phyloP scores from a whole-genome alignment of 2,113 vertebrate species.

The Australoheros scitulus region DNA sequence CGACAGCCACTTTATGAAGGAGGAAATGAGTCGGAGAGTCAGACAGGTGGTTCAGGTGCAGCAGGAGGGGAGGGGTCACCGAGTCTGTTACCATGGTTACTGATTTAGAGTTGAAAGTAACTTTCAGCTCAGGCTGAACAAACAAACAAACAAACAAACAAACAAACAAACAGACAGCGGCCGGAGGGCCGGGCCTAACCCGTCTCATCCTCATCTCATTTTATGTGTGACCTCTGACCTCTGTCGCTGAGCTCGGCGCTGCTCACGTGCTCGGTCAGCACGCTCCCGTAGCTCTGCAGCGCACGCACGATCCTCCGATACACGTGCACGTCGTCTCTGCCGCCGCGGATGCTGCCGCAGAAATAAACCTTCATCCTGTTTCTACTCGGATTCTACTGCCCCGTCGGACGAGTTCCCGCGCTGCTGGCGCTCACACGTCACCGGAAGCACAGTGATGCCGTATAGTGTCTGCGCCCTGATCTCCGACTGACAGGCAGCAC shows the following conservation, averaged over 20 bases:
- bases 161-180: no score
- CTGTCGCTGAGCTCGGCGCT: constrained; percentile 19
- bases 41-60: no score
- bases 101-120: no score
- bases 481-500: neutral
- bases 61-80: no score
- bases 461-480: neutral
- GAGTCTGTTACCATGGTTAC: no score
- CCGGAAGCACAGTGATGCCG: rapidly evolving
- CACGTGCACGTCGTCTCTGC: constrained; percentile 51
- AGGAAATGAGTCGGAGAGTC: no score
- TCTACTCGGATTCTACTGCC: neutral
- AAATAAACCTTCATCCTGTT: constrained; percentile 65
- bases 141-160: no score
- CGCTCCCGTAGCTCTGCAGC: constrained; percentile 56
- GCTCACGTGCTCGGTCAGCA: constrained; percentile 70
- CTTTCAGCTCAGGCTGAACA: no score
- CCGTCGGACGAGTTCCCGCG: constrained; percentile 4
- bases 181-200: no score
- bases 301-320: constrained; percentile 56
- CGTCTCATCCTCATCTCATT: neutral
- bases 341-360: constrained; percentile 70
- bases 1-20: no score
- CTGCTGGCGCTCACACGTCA: neutral
- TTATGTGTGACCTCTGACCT: constrained; percentile 41